Base-by-base conservation (phyloP, 2,113 vertebrate genomes). In the Dipodomys ordii region DNA sequence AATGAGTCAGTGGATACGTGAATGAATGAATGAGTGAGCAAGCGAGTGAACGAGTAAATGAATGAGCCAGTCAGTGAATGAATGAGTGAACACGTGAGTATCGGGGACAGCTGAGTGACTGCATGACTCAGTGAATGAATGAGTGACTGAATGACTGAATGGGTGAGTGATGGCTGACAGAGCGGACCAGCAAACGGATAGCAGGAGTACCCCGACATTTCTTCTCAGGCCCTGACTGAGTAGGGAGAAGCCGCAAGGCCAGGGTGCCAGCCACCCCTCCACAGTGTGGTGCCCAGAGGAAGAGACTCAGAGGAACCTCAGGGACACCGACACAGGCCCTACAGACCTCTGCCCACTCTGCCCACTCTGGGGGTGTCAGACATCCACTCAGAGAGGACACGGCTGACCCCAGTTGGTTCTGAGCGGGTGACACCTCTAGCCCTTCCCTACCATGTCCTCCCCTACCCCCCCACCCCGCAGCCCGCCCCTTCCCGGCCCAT, bases 131-230 rank as follows among this genome's bases (percentile, higher is more conserved):
- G 49, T 13, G 53, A 57, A 16, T 57, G 79, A 13, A 57, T 4
- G 15, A 68, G 18, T 8, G 22, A 39, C 6, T 5, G 78, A 3
- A 39, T 1, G 30, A 83, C 13, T 0, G 74, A 32, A 44, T 0
- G 15, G n/a, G 3, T 6, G 72, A 53, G 49, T 9, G 49, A 53
- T 57, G 53, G 3, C 53, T 3, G 53, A 2, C 30, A 1, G 30
- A 84, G 10, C 0, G 68, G 32, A 30, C 0, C 10, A 32, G 5
- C 4, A 18, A 0, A 57, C 3, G 53, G 3, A 57, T 13, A 16
- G 72, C 64, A 35, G 74, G 5, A 18, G 46, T 81, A 4, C 53
- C 7, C 4, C n/a, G 10, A 6, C 16, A 12, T 19, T 73, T 44
- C 62, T 19, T 13, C 9, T 19, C 28, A 0, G 1, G 25, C 44